Conservation (phyloP, 1,140 invertebrate genomes). For the Agrypnia vestita region DNA sequence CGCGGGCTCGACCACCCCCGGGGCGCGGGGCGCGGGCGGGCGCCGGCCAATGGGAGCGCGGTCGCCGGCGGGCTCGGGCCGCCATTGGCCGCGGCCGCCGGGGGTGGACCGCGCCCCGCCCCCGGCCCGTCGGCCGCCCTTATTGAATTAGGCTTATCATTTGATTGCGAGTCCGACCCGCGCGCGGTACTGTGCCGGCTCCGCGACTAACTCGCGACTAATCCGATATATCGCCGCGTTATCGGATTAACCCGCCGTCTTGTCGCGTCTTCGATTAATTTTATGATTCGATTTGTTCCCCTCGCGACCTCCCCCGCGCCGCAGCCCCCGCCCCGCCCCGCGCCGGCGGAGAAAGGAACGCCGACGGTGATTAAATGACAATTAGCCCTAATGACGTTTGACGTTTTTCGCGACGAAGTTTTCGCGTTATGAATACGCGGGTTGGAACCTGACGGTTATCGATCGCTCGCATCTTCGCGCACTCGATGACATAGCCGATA, state of each 20-base stretch:
- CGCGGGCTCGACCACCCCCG: conserved; percentile 20
- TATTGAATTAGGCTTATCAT: conserved; percentile 76
- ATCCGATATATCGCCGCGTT: conserved; percentile 69
- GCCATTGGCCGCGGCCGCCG: conserved; percentile 66
- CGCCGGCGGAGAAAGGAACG: conserved; percentile 9
- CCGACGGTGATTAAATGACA: conserved; percentile 20
- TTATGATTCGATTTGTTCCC: conserved; percentile 56
- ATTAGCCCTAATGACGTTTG: conserved; percentile 38
- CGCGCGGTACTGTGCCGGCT: conserved; percentile 66
- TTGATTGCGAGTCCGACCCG: conserved; percentile 73
- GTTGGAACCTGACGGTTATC: not conserved
- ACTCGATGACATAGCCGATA: not conserved
- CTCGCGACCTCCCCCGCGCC: conserved; percentile 59
- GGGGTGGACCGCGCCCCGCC: conserved; percentile 69
- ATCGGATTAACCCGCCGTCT: conserved; percentile 55
- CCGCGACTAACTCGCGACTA: conserved; percentile 65
- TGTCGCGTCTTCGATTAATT: conserved; percentile 55
- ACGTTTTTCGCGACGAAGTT: not conserved
- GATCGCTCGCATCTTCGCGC: not conserved
- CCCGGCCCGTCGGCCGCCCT: conserved; percentile 70
- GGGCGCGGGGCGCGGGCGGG: conserved; percentile 60
- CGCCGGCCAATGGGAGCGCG: conserved; percentile 64
- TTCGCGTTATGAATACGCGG: conserved; percentile 2
- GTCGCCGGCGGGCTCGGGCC: conserved; percentile 60
- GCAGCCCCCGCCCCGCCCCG: conserved; percentile 49